phyloP scores from a whole-genome alignment of 2,797 vertebrate genomes.

The Pseudocheirus occidentalis region DNA sequence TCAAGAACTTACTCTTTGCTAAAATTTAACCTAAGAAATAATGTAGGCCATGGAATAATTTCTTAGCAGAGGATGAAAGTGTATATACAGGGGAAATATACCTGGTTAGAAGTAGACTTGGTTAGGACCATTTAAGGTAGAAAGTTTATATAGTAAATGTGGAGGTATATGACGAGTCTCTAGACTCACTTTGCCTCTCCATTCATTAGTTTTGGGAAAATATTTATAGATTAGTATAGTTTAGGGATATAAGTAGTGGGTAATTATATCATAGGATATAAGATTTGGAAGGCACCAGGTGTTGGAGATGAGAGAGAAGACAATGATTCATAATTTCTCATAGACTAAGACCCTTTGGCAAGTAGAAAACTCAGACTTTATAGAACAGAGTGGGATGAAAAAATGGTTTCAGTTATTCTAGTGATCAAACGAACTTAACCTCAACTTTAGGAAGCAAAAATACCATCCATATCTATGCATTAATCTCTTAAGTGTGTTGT shows the following conservation, averaged over 20 bases:
- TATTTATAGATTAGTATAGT: slow-evolving; percentile 20
- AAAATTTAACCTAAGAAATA: neutral
- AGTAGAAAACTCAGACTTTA: neutral
- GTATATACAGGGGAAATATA: slow-evolving; percentile 3
- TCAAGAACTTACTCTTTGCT: slow-evolving; percentile 21
- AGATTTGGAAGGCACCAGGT: neutral
- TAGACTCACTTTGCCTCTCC: slow-evolving; percentile 10
- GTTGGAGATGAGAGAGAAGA: neutral
- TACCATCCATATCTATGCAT: neutral
- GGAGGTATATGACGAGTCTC: slow-evolving; percentile 1
- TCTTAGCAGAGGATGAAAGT: slow-evolving; percentile 4
- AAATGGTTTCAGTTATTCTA: neutral
- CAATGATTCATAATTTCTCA: neutral
- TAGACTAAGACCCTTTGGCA: neutral
- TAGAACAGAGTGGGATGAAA: neutral
- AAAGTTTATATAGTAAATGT: neutral
- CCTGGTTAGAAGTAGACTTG: neutral
- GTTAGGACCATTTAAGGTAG: neutral
- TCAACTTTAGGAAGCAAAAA: slow-evolving; percentile 3
- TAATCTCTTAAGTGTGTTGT: slow-evolving; percentile 29
- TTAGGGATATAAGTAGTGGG: slow-evolving; percentile 4
- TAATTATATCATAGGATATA: neutral
- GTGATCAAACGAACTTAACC: neutral
- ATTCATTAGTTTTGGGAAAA: slow-evolving; percentile 10
- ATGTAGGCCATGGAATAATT: slow-evolving; percentile 47